These are phyloP conservation scores for Anhinga rufa DNA, from an alignment of 2,113 vertebrate species.

Conservation along the genomic window DNA sequence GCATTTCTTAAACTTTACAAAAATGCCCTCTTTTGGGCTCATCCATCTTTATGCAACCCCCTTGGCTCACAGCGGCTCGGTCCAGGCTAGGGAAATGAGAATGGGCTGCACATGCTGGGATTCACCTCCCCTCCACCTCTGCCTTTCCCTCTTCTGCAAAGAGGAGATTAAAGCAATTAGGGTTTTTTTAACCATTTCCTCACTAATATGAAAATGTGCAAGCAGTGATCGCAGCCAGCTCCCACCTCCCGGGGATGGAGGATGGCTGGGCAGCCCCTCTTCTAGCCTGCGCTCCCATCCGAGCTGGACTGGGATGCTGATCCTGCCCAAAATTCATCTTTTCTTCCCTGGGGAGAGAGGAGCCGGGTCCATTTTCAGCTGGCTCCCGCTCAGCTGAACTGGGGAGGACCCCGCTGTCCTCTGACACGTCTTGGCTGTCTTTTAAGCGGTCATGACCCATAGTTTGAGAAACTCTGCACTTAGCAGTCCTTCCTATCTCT, in stretches of 20 bases:
- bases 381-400: not conserved
- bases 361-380: not conserved
- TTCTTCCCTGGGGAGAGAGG: not conserved
- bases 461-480: slow-evolving; percentile 34
- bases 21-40: not conserved
- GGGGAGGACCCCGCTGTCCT: not conserved
- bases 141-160: not conserved
- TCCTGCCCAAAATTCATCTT: not conserved
- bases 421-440: not conserved
- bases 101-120: not conserved
- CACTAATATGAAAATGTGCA: not conserved
- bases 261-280: not conserved
- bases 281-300: not conserved
- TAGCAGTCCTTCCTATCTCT: slow-evolving; percentile 4
- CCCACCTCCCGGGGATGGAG: not conserved
- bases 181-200: not conserved
- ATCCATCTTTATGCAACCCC: not conserved
- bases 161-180: not conserved
- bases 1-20: not conserved
- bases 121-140: not conserved
- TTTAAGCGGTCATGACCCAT: not conserved
- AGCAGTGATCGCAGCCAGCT: not conserved
- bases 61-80: rapidly evolving
- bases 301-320: not conserved
- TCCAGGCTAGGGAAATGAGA: not conserved